A percentile compares a stretch with the other conserved stretches of the same genome.
Conservation (phyloP, 2,113 vertebrate genomes). For the Cisticola juncidis region DNA sequence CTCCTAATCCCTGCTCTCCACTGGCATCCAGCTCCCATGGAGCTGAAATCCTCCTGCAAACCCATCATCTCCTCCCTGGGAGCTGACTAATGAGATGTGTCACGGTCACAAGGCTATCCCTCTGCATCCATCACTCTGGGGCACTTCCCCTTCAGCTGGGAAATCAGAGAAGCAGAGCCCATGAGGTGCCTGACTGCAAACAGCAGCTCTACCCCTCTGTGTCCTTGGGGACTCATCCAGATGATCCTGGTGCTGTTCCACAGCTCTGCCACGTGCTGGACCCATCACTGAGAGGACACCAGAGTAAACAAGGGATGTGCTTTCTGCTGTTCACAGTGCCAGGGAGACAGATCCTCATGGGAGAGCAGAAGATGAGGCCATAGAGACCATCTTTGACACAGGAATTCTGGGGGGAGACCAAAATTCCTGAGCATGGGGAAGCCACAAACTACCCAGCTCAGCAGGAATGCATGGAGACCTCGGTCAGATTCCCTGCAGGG, state of each 20-base stretch:
- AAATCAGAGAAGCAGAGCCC: neutral
- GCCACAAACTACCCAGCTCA: neutral
- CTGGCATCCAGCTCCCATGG: neutral
- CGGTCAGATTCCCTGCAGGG: neutral
- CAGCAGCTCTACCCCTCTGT: neutral
- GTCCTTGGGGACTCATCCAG: neutral
- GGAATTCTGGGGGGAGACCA: neutral
- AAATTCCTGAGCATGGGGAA: neutral
- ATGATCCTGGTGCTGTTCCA: neutral
- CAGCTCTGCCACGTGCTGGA: neutral
- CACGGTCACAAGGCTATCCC: neutral
- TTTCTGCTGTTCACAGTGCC: neutral
- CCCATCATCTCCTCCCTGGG: fast-evolving
- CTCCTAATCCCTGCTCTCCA: neutral
- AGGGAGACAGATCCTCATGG: neutral
- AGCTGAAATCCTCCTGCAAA: neutral
- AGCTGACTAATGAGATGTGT: neutral
- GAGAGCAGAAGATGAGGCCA: neutral
- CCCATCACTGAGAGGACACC: neutral
- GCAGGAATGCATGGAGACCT: fast-evolving
- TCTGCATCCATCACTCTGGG: neutral
- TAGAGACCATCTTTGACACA: neutral
- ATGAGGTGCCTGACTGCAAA: neutral
- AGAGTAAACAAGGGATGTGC: neutral
- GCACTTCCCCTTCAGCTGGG: neutral